Percentiles rank a stretch among this genome's conserved stretches.
Evolutionary conservation across 2,888 invertebrate genomes (phyloP).

Genomic region (Spodoptera littoralis): DNA sequence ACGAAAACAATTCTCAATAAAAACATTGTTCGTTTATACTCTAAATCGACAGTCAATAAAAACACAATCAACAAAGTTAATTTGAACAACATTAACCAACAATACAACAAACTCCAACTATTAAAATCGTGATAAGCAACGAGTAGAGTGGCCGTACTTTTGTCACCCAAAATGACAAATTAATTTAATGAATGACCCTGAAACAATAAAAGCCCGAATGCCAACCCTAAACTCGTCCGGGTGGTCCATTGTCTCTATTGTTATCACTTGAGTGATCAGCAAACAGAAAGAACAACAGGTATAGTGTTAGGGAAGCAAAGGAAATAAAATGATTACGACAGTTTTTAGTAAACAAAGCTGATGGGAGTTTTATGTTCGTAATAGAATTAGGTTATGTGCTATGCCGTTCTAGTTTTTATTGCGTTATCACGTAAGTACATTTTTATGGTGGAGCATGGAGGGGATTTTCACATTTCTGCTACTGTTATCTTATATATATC

Average conservation of each 20-base stretch:
- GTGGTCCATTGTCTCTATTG: conserved; percentile 57
- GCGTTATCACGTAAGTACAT: conserved; percentile 50
- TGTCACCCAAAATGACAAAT: conserved; percentile 61
- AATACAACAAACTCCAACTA: conserved; percentile 45
- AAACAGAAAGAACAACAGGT: conserved; percentile 58
- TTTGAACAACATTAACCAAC: conserved; percentile 41
- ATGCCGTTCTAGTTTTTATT: conserved; percentile 50
- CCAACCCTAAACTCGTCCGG: conserved; percentile 56
- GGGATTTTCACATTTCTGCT: conserved; percentile 20
- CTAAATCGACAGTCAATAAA: conserved; percentile 20
- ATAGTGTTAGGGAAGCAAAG: conserved; percentile 44
- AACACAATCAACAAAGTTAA: conserved; percentile 30
- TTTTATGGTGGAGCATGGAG: conserved; percentile 37
- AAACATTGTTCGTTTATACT: conserved; percentile 1
- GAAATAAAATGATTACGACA: conserved; percentile 52
- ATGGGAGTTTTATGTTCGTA: conserved; percentile 54
- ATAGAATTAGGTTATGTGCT: conserved; percentile 48
- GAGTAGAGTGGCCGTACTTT: conserved; percentile 45
- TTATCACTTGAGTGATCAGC: conserved; percentile 57
- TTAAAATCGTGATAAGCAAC: conserved; percentile 57
- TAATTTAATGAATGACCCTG: conserved; percentile 60
- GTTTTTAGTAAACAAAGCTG: conserved; percentile 53
- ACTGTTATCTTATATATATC: conserved; percentile 22
- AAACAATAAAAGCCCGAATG: conserved; percentile 57
- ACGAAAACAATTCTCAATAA: not conserved